Evolutionary conservation across 2,797 vertebrate genomes (phyloP), one percentile per base, ranked within the genome.

Genomic region (Sebastes steindachneri): DNA sequence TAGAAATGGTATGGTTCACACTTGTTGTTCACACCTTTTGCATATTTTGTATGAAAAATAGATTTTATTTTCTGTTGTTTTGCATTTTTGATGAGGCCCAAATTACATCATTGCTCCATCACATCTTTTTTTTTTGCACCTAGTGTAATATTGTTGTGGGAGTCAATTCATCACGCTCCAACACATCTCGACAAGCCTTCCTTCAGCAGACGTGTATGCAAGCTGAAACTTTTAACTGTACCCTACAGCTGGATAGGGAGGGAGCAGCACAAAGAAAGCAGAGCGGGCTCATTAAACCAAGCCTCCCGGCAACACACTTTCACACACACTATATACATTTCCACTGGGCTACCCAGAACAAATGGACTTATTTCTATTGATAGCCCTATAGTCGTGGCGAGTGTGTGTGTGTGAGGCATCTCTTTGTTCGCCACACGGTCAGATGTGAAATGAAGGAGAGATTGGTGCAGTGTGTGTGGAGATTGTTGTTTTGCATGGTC

Each of bases 401-500:
- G 29, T 54, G 23, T 68, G 66, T 77, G 62, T 48, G n/a, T 19
- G 37, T 63, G 54, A 55, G 45, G 9, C 23, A 3, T 69, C 4
- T 67, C 25, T 60, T 74, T 75, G 54, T 85, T 69, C 53, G 7
- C 15, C 15, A 26, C 15, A 19, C 53, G 73, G n/a, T 58, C 29
- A 59, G 37, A 54, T 57, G 35, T 83, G 68, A 82, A 79, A 66
- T 11, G 11, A 75, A 70, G 8, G 8, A 41, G 37, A 51, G 41
- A 31, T 19, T 68, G 69, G 65, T 85, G 74, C 75, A 78, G 17
- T 51, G 62, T 77, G 60, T 78, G 82, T 75, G 68, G 35, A 80
- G 82, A 72, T 79, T 82, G 67, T 76, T 88, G 80, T 86, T 90
- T 85, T 83, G 63, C 45, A 33, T 28, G 37, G 84, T 81, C 80